Percentiles rank a stretch among this genome's conserved stretches.
These are phyloP conservation scores for Phortica okadai DNA, from an alignment of 2,888 invertebrate genomes.

Conservation along the genomic window DNA sequence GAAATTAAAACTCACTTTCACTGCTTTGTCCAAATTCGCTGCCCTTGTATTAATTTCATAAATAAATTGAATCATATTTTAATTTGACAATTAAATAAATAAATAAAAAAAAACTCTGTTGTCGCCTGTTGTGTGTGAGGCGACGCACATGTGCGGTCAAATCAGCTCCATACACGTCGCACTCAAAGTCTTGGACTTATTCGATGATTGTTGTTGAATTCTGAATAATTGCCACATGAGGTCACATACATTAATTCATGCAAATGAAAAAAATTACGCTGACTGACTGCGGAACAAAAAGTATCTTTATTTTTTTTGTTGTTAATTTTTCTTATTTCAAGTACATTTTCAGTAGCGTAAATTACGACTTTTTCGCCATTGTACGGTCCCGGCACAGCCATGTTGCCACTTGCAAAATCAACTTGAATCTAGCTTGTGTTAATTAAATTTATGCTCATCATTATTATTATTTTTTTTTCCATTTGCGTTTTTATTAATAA, in stretches of 20 bases:
- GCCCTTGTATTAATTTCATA: not conserved
- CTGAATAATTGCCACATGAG: constrained; percentile 49
- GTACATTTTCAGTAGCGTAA: constrained; percentile 14
- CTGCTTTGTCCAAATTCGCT: too few relatives aligned
- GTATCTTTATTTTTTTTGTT: not conserved
- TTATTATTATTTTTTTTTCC: constrained; percentile 42
- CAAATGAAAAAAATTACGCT: not conserved
- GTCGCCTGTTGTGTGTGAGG: too few relatives aligned
- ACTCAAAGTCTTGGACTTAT: not conserved
- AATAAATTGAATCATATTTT: constrained; percentile 9
- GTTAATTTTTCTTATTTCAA: not conserved
- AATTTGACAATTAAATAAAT: not conserved
- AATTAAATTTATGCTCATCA: constrained; percentile 28
- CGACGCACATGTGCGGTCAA: too few relatives aligned
- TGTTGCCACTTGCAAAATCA: too few relatives aligned
- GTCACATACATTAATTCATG: constrained; percentile 21
- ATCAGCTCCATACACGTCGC: too few relatives aligned
- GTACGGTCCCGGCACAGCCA: too few relatives aligned
- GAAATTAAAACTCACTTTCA: too few relatives aligned
- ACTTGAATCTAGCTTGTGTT: constrained; percentile 1
- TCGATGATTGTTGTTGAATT: not conserved
- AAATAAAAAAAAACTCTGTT: not conserved
- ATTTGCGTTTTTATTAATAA: constrained; percentile 36
- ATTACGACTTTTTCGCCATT: not conserved
- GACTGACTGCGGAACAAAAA: not conserved